Evolutionary conservation across 2,113 vertebrate species (phyloP).

Genomic region (Cavia aperea): DNA sequence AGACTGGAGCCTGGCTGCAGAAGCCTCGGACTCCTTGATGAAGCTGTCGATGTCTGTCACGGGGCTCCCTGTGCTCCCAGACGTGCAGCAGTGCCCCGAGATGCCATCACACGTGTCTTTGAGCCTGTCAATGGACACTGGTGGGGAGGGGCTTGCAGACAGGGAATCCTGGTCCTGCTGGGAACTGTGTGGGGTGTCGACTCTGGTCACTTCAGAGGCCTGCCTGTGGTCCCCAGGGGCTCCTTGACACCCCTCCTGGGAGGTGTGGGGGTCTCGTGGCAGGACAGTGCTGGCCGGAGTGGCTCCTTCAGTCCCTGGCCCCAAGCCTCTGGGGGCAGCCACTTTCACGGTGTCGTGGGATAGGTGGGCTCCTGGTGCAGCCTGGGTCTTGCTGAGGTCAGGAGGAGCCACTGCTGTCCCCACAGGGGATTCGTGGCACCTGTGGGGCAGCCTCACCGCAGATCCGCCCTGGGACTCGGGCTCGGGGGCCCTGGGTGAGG

Average conservation of each 20-base stretch:
- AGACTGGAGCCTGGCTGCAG: not conserved
- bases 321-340: not conserved
- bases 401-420: rapidly evolving
- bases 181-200: not conserved
- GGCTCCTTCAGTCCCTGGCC: not conserved
- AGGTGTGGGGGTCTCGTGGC: not conserved
- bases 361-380: not conserved
- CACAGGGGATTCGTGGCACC: not conserved
- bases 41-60: constrained; percentile 77
- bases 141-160: not conserved
- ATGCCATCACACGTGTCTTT: not conserved
- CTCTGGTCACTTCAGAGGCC: not conserved
- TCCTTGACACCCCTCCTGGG: not conserved
- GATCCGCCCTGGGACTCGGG: not conserved
- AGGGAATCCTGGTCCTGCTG: not conserved
- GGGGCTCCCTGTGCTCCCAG: constrained; percentile 34
- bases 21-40: constrained; percentile 69
- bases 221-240: not conserved
- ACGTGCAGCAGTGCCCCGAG: not conserved
- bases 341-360: not conserved
- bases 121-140: not conserved
- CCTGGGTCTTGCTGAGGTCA: not conserved
- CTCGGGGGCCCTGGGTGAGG: not conserved
- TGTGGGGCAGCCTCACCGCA: rapidly evolving
- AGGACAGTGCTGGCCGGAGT: not conserved